Percentiles rank a stretch among this genome's conserved stretches.
phyloP scores from a whole-genome alignment of 1,140 invertebrate species.

The Listronotus bonariensis region DNA sequence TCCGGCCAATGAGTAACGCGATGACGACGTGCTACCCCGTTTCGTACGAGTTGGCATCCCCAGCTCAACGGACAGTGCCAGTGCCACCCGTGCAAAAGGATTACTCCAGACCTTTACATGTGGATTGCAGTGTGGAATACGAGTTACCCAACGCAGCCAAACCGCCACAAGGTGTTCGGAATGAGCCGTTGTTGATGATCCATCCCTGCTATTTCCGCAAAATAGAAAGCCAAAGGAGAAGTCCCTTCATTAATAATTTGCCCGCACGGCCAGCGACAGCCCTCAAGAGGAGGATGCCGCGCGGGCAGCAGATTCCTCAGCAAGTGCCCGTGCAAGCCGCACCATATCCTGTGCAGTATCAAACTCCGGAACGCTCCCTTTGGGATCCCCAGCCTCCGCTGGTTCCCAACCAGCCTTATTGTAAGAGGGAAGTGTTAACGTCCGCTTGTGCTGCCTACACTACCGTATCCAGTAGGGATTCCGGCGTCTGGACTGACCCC shows the following conservation, averaged over 20 bases:
- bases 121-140: constrained; percentile 84
- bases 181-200: constrained; percentile 80
- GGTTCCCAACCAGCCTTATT: constrained; percentile 51
- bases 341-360: constrained; percentile 55
- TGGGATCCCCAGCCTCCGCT: constrained; percentile 59
- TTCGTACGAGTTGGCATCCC: constrained; percentile 49
- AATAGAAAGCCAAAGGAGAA: constrained; percentile 74
- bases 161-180: constrained; percentile 73
- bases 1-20: constrained; percentile 40
- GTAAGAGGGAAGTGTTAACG: constrained; percentile 42
- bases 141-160: constrained; percentile 81
- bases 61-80: constrained; percentile 45
- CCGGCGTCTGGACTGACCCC: constrained; percentile 52
- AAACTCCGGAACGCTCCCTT: constrained; percentile 44
- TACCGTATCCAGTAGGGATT: constrained; percentile 45
- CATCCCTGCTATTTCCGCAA: constrained; percentile 83
- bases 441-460: constrained; percentile 43
- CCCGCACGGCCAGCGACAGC: constrained; percentile 57
- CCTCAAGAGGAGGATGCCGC: constrained; percentile 46
- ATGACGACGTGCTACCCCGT: constrained; percentile 53
- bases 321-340: constrained; percentile 54
- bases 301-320: constrained; percentile 46
- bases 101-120: constrained; percentile 77
- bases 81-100: constrained; percentile 64
- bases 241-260: constrained; percentile 75